Base-by-base conservation (phyloP, 2,113 vertebrate genomes). In the Daphoenositta chrysoptera region DNA sequence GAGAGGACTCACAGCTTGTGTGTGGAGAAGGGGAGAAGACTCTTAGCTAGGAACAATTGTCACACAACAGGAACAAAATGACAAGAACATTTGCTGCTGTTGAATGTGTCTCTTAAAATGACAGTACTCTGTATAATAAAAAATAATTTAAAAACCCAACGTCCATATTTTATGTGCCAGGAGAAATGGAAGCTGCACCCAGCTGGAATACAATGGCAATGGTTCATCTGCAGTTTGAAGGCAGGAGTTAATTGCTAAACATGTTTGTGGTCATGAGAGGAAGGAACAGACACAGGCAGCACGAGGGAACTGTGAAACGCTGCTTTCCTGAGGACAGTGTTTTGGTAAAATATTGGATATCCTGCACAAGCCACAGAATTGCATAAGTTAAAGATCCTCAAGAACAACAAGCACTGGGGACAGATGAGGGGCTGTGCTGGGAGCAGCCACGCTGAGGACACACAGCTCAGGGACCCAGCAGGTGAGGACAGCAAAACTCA, bases 71-170 rank as follows among this genome's bases (percentile, higher is more conserved):
- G 88, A 71, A 87, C 51, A 70, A 40, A 79, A 85, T 73, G 93
- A 89, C 58, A 70, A 83, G 56, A 57, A 89, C 11, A 4, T 69
- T 86, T 65, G 85, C 69, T 68, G 79, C 73, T 87, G 65, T 24
- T 42, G 65, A 86, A 64, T 27, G 39, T 9, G 79, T 60, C 65
- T 87, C 87, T 94, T 44, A 33, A 86, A 86, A 96, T 7, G 87
- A 97, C 83, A 95, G 84, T 83, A 89, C 71, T 93, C 85, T 40
- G 87, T 50, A 89, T 65, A 92, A 93, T 90, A 93, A 94, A 93
- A 94, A 94, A 82, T 31, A 81, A 78, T 87, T 87, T 45, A 94
- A 58, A 90, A 86, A 48, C 13, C 63, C 78, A 63, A 83, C 2
- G 71, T 89, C 83, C 57, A 0, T 14, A 23, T 48, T 69, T 88